Evolutionary conservation across 2,113 vertebrate genomes (phyloP), one percentile per base, ranked within the genome.

Genomic region (Rhipidura dahli): DNA sequence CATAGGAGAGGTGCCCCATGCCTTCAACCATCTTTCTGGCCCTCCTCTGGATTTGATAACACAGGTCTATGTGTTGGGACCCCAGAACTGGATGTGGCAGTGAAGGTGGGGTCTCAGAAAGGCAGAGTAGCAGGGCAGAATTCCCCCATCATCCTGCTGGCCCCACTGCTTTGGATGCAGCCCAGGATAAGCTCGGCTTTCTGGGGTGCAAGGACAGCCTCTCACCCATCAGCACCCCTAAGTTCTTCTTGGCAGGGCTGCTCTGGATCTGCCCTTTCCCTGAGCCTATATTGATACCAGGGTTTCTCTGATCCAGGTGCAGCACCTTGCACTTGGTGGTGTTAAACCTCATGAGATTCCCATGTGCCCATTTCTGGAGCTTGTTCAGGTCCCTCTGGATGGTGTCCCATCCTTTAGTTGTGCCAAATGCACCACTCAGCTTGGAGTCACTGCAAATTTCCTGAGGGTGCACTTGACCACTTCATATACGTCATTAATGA

Each of bases 101-200:
- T 59, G 3, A 2, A 51, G 27, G 27, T 20, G 37, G 15, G 4
- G 12, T 57, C 18, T 51, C 44, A 59, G 7, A 57, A 57, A 44
- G 5, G 7, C 44, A 33, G 50, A 57, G 35, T 11, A 72, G 31
- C 33, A 9, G 13, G 27, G 10, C 6, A 89, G 22, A 24, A 51
- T 51, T 13, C 5, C 19, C 33, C 19, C 12, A 27, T 51, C 0
- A 0, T 8, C 23, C 23, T 20, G 12, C 27, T 65, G 68, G 12
- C 6, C 59, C 37, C 0, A 0, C 7, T 44, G 15, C 12, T 50
- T 57, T 56, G 9, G 24, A n/a, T 30, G 8, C 11, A 54, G 30
- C 24, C 28, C 49, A 47, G 35, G 13, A 21, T 17, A 30, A 17
- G 3, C 7, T 6, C 47, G 35, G n/a, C 20, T 71, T 54, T 63